Base-by-base conservation (phyloP, 2,888 invertebrate species). In the Schizotus pectinicornis region DNA sequence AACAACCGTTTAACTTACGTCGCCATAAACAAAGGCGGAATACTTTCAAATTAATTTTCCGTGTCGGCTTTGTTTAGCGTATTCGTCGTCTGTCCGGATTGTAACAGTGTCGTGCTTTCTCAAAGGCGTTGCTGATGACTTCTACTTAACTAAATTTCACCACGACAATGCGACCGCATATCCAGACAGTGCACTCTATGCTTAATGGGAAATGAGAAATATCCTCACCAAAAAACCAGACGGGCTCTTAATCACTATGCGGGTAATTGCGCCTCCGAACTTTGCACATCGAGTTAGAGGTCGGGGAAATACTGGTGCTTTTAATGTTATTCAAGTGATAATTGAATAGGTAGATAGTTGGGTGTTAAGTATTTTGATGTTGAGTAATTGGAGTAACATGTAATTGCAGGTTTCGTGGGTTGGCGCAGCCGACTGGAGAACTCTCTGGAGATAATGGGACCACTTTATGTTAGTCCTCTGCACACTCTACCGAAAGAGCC, bases 361-460 rank as follows among this genome's bases (percentile, higher is more conserved):
- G 22, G 41, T 42, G 31, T 42, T 42, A 30, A 7, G 30, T 8
- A 32, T 42, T 42, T n/a, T 42, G 42, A 42, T 22, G 22, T 3
- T 49, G 49, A 12, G 13, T 39, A 36, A 14, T 59, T 63, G 37
- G 35, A 13, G 9, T 45, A 55, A 62, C 38, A 32, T 46, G 52
- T 65, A 45, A 58, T 74, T 75, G 33, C 76, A 77, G 81, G 78
- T 47, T 67, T 77, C 48, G 69, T 82, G 45, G 83, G 83, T 6
- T 82, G 82, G 80, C 74, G 83, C 60, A 79, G 79, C 41, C 65
- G 68, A 22, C 38, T 57, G 3, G 75, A 80, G 43, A 75, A 76
- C 63, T 74, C 75, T 52, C 69, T 83, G 45, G 82, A 83, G 67
- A 75, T 77, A 59, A 73, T 78, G 11, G 82, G 82, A 2, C 77